These are phyloP conservation scores for Acrocyrtus sp. DNA, from an alignment of 2,888 invertebrate species.

Conservation along the genomic window DNA sequence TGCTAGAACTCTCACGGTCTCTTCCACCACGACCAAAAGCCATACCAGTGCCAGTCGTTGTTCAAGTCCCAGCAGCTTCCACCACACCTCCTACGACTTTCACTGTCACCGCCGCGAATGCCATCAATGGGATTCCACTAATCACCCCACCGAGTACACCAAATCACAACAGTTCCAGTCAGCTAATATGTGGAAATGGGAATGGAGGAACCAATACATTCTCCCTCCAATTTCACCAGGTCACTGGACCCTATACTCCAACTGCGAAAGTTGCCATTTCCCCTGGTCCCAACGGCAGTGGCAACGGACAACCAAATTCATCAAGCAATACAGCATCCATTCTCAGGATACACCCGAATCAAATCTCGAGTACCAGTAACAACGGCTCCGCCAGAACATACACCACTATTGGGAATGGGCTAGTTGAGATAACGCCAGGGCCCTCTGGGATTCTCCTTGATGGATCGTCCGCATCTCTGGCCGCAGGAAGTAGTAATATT, in stretches of 20 bases:
- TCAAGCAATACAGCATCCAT: slow-evolving; percentile 34
- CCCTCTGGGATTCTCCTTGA: slow-evolving; percentile 40
- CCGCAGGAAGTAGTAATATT: slow-evolving; percentile 29
- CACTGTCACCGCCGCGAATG: slow-evolving; percentile 35
- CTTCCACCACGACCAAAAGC: slow-evolving; percentile 71
- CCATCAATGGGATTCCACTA: slow-evolving; percentile 39
- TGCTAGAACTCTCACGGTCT: slow-evolving; percentile 70
- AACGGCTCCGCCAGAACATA: slow-evolving; percentile 20
- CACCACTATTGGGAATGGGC: slow-evolving; percentile 31
- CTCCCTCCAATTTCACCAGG: slow-evolving; percentile 38
- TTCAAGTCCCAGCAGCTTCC: slow-evolving; percentile 47
- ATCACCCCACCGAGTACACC: slow-evolving; percentile 48
- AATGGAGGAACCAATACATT: background rate
- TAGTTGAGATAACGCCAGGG: slow-evolving; percentile 29
- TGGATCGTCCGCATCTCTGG: slow-evolving; percentile 20
- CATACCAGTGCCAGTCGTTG: slow-evolving; percentile 52
- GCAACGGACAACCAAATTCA: slow-evolving; percentile 13
- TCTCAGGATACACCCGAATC: slow-evolving; percentile 41
- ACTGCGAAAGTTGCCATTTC: slow-evolving; percentile 36
- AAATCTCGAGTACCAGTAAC: slow-evolving; percentile 23
- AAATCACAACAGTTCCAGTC: slow-evolving; percentile 45
- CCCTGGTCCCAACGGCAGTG: slow-evolving; percentile 25
- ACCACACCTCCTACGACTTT: slow-evolving; percentile 42
- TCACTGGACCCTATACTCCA: slow-evolving; percentile 11
- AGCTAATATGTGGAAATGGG: slow-evolving; percentile 12